phyloP scores from a whole-genome alignment of 2,888 invertebrate genomes.

The Oscheius onirici region DNA sequence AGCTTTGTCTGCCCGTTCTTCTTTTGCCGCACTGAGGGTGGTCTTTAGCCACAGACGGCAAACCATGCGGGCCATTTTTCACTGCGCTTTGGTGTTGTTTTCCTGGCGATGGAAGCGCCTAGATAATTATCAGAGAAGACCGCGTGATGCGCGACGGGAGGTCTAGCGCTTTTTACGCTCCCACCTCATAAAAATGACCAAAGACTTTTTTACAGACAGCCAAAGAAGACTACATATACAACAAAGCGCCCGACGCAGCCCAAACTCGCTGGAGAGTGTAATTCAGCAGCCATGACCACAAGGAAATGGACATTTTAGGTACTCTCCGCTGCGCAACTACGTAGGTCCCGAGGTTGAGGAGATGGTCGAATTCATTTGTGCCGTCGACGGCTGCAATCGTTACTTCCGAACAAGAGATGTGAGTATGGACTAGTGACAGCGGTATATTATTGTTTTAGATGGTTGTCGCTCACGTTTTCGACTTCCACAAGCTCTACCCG shows the following conservation, averaged over 20 bases:
- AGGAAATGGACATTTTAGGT: neutral
- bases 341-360: conserved; percentile 7
- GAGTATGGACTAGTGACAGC: neutral
- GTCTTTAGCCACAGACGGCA: neutral
- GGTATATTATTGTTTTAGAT: neutral
- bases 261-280: conserved; percentile 11
- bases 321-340: conserved; percentile 7
- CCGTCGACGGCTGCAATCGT: conserved; percentile 1
- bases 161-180: neutral
- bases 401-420: conserved; percentile 12
- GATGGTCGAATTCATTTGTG: conserved; percentile 25
- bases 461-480: conserved; percentile 12
- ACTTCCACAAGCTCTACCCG: conserved; percentile 7
- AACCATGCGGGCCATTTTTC: neutral
- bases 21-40: neutral
- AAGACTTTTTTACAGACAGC: conserved; percentile 1
- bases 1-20: too few species aligned
- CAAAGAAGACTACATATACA: conserved; percentile 15
- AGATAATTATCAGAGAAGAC: conserved; percentile 8
- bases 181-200: neutral
- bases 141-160: conserved; percentile 1
- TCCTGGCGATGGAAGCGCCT: neutral
- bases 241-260: neutral
- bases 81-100: neutral
- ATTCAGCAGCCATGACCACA: neutral